Percentiles rank a stretch among this genome's conserved stretches.
phyloP scores from a whole-genome alignment of 1,140 invertebrate genomes.

The Drosophila pruinosa region DNA sequence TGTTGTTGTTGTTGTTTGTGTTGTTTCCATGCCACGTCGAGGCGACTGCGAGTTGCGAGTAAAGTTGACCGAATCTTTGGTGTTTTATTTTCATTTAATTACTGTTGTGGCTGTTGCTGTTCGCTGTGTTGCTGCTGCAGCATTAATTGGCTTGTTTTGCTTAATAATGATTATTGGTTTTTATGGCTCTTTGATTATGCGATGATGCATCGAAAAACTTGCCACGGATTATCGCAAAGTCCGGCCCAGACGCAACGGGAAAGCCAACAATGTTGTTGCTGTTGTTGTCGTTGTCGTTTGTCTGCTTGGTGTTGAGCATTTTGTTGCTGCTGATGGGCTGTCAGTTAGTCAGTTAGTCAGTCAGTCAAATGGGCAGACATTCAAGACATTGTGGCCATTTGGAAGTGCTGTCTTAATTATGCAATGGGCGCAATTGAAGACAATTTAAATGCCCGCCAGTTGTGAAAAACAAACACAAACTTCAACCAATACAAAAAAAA shows the following conservation, averaged over 20 bases:
- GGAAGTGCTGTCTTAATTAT: conserved; percentile 77
- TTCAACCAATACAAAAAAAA: conserved; percentile 39
- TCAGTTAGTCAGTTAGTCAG: conserved; percentile 67
- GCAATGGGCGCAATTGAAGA: conserved; percentile 76
- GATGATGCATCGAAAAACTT: conserved; percentile 75
- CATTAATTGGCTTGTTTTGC: conserved; percentile 80
- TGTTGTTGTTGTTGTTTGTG: neutral
- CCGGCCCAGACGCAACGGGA: conserved; percentile 48
- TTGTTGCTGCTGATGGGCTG: conserved; percentile 70
- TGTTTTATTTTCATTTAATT: conserved; percentile 81
- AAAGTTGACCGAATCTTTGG: conserved; percentile 69
- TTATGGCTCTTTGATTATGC: conserved; percentile 81
- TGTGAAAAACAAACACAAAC: conserved; percentile 75
- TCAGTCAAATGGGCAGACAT: conserved; percentile 45
- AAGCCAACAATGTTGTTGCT: conserved; percentile 23
- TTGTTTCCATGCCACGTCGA: conserved; percentile 17
- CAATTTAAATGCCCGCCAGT: conserved; percentile 70
- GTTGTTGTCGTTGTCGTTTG: neutral
- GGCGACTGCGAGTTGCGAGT: neutral
- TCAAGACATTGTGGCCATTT: conserved; percentile 41
- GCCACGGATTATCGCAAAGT: conserved; percentile 48
- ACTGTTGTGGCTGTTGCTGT: conserved; percentile 35
- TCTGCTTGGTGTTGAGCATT: conserved; percentile 66
- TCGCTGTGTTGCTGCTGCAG: conserved; percentile 28
- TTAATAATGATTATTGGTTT: conserved; percentile 81